Evolutionary conservation across 2,797 vertebrate genomes (phyloP).

Genomic region (Semaprochilodus insignis): DNA sequence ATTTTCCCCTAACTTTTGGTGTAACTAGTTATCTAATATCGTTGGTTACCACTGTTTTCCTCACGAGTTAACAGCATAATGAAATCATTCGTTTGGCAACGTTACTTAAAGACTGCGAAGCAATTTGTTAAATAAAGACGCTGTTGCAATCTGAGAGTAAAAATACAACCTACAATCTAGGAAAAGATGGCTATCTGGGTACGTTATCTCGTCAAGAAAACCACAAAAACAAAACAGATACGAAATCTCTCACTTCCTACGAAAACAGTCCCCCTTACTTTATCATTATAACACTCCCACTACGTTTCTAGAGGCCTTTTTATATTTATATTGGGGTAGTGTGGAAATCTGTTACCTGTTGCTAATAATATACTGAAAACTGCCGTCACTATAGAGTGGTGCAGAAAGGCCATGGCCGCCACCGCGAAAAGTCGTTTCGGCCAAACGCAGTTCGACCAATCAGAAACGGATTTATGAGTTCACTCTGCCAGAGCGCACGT

Average conservation of each 20-base stretch:
- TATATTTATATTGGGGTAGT: neutral
- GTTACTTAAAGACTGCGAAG: neutral
- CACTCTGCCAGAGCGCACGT: neutral
- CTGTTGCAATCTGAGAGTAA: too few species aligned
- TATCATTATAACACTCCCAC: neutral
- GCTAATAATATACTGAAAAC: constrained; percentile 12
- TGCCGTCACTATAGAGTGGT: neutral
- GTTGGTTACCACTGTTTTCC: too few species aligned
- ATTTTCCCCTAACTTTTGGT: too few species aligned
- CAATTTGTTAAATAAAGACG: too few species aligned
- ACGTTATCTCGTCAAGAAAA: neutral
- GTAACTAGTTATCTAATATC: too few species aligned
- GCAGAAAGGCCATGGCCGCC: constrained; percentile 42
- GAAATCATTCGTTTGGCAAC: neutral
- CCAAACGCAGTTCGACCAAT: neutral
- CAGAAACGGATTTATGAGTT: neutral
- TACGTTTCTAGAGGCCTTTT: neutral
- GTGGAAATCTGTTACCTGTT: constrained; percentile 35
- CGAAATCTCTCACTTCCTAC: too few species aligned
- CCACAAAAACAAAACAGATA: too few species aligned
- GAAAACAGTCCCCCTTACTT: too few species aligned
- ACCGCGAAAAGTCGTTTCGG: neutral
- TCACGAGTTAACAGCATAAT: neutral
- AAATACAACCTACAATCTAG: neutral
- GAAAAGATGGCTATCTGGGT: neutral